Conservation (phyloP, 2,797 vertebrate genomes). For the Typhlichthys subterraneus region DNA sequence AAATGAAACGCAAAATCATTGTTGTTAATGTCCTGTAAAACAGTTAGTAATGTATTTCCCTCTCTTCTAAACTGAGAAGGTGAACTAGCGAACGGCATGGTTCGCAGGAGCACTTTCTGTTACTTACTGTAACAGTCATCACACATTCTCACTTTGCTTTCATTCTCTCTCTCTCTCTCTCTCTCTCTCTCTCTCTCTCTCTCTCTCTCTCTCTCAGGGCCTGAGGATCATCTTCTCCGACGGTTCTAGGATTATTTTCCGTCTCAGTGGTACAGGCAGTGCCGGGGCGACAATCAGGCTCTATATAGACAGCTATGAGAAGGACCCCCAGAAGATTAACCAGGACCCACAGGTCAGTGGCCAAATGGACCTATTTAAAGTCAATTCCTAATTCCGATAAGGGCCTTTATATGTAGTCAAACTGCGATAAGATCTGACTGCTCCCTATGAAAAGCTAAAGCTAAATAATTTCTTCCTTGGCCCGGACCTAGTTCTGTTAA, state of each 20-base stretch:
- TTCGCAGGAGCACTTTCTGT: too few relatives aligned
- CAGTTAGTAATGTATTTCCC: background rate
- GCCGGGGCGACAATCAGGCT: slow-evolving; percentile 93
- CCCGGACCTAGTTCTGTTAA: slow-evolving; percentile 19
- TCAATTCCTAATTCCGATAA: slow-evolving; percentile 12
- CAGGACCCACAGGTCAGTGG: slow-evolving; percentile 91
- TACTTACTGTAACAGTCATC: too few relatives aligned
- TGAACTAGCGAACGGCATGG: too few relatives aligned
- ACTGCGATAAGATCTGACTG: slow-evolving; percentile 17
- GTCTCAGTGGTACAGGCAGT: slow-evolving; percentile 96
- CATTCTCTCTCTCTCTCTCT: background rate
- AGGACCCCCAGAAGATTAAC: slow-evolving; percentile 87
- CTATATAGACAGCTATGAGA: slow-evolving; percentile 98
- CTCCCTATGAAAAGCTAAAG: slow-evolving; percentile 16
- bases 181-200: slow-evolving; percentile 13
- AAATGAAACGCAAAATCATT: too few relatives aligned
- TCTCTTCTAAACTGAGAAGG: too few relatives aligned
- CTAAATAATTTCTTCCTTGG: slow-evolving; percentile 27
- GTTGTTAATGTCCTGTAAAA: too few relatives aligned
- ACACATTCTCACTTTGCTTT: too few relatives aligned
- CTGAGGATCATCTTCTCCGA: slow-evolving; percentile 94
- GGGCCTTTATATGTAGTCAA: slow-evolving; percentile 1
- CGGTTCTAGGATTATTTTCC: slow-evolving; percentile 95
- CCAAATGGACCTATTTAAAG: slow-evolving; percentile 14
- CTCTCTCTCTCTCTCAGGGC: slow-evolving; percentile 75